Base-by-base conservation (phyloP, 2,797 vertebrate genomes). In the Aulostomus chinensis region DNA sequence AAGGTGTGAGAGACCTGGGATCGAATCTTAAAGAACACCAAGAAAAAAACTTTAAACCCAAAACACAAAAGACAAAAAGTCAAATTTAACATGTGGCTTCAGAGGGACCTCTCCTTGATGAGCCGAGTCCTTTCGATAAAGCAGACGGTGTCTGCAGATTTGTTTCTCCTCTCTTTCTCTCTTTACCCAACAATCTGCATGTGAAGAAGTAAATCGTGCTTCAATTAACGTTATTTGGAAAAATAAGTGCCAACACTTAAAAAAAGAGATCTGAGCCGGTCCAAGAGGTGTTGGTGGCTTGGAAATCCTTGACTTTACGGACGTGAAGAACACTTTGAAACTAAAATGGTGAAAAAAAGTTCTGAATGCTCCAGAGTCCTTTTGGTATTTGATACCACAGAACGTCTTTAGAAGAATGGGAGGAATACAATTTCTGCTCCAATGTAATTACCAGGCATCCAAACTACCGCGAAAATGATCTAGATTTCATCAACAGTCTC, bases 31-130 rank as follows among this genome's bases (percentile, higher is more conserved):
- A 9, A 0, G 28, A 45, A 31, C 12, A 1, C n/a, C n/a, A n/a
- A n/a, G n/a, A n/a, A n/a, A n/a, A n/a, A n/a, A n/a, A n/a, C n/a
- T n/a, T n/a, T n/a, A n/a, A n/a, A 4, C 37, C 29, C 13, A n/a
- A n/a, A n/a, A n/a, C n/a, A n/a, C 25, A 51, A 22, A 39, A 51
- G n/a, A 14, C 12, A 4, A 20, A 51, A 21, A 38, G n/a, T 15
- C n/a, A 39, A 20, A 21, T 51, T 51, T 7, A 39, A 39, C n/a
- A 21, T 21, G 12, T 51, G 35, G 25, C 48, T 51, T 29, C 28
- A 39, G 9, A 52, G 28, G 21, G 26, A 39, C 9, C 3, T 24
- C 3, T 51, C 48, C 1, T 2, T 39, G n/a, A 13, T 14, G 13
- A 25, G 25, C 4, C 12, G 34, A n/a, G 26, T n/a, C n/a, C n/a